Conservation (phyloP, 2,888 invertebrate species). For the Leucoptera coffeella region DNA sequence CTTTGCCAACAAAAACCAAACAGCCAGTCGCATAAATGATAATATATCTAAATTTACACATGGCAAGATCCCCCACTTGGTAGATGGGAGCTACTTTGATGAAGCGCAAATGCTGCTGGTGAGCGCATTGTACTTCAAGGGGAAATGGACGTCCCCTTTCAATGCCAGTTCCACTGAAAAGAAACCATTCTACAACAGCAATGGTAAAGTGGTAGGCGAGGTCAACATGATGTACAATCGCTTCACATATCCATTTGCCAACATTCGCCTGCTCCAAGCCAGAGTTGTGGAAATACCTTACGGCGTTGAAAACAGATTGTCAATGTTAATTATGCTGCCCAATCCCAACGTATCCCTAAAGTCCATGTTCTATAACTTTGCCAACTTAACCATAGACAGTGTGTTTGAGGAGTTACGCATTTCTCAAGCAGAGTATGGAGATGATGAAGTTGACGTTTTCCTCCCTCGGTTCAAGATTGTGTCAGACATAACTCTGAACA, state of each 20-base stretch:
- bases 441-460: constrained; percentile 59
- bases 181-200: constrained; percentile 52
- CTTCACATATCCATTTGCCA: constrained; percentile 51
- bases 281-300: constrained; percentile 65
- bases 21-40: constrained; percentile 17
- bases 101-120: constrained; percentile 56
- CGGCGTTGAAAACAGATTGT: constrained; percentile 43
- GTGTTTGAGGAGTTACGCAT: constrained; percentile 44
- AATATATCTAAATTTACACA: constrained; percentile 21
- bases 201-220: constrained; percentile 38
- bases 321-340: constrained; percentile 64
- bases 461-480: constrained; percentile 58
- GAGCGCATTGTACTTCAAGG: constrained; percentile 66
- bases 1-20: constrained; percentile 14
- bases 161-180: constrained; percentile 43
- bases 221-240: constrained; percentile 72
- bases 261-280: constrained; percentile 49
- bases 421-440: constrained; percentile 42
- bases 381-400: constrained; percentile 17
- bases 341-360: constrained; percentile 43
- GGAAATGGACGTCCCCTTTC: constrained; percentile 63
- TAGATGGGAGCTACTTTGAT: constrained; percentile 25
- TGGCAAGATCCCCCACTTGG: constrained; percentile 20
- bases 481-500: constrained; percentile 50
- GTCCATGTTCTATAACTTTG: constrained; percentile 46